Conservation (phyloP, 2,888 invertebrate genomes). For the Erebia epiphron region DNA sequence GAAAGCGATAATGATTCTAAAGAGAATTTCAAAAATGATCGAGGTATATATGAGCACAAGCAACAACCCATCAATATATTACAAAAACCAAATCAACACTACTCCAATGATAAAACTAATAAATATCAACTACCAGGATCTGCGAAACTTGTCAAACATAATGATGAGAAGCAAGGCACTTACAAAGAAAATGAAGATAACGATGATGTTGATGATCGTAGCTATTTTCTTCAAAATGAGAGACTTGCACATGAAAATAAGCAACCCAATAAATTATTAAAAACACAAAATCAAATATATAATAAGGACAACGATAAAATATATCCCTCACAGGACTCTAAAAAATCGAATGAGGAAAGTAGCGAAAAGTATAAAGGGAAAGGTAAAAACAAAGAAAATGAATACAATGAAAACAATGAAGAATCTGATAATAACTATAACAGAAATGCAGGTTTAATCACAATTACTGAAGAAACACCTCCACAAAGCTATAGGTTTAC, state of each 20-base stretch:
- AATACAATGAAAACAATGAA: neutral
- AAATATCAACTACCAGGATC: neutral
- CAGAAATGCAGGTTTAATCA: neutral
- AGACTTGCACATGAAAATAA: slow-evolving; percentile 8
- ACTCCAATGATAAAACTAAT: slow-evolving; percentile 18
- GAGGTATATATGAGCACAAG: neutral
- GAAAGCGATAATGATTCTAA: slow-evolving; percentile 10
- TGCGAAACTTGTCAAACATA: slow-evolving; percentile 2
- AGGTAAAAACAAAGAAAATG: neutral
- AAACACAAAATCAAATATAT: slow-evolving; percentile 11
- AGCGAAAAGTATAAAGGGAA: slow-evolving; percentile 9
- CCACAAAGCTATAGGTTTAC: neutral
- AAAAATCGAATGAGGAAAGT: neutral
- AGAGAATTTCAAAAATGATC: slow-evolving; percentile 38
- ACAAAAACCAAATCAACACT: neutral
- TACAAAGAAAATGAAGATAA: neutral
- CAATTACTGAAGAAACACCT: neutral
- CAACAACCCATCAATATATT: neutral
- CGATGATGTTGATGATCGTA: slow-evolving; percentile 3
- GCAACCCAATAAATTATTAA: neutral
- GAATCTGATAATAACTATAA: neutral
- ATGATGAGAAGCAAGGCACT: neutral
- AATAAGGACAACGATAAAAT: slow-evolving; percentile 12
- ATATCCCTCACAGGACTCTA: neutral
- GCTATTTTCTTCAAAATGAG: slow-evolving; percentile 37